A percentile compares a stretch with the other conserved stretches of the same genome.
These are phyloP conservation scores for Ellobium chinense DNA, from an alignment of 2,888 invertebrate genomes.

Conservation along the genomic window DNA sequence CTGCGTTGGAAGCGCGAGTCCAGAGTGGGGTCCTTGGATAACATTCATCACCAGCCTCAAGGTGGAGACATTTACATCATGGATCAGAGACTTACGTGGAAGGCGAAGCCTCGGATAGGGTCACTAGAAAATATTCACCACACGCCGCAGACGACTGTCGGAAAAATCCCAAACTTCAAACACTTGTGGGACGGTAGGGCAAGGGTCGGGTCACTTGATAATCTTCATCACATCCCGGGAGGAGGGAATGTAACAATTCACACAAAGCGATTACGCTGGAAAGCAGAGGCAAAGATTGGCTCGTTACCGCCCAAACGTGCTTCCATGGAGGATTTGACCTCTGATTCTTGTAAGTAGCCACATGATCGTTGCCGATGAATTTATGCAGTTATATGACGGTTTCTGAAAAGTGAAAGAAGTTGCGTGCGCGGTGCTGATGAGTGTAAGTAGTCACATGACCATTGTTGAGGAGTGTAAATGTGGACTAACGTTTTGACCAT, in stretches of 20 bases:
- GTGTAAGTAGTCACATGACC: too few species aligned
- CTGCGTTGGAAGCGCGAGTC: slow-evolving; percentile 61
- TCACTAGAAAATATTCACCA: slow-evolving; percentile 92
- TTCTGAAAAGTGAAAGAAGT: too few species aligned
- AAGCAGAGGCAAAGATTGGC: slow-evolving; percentile 59
- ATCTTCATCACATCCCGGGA: slow-evolving; percentile 57
- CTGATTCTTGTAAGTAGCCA: neutral
- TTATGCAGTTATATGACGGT: too few species aligned
- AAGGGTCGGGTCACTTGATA: slow-evolving; percentile 62
- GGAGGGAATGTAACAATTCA: slow-evolving; percentile 59
- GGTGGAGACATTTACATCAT: slow-evolving; percentile 63
- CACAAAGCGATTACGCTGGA: slow-evolving; percentile 57
- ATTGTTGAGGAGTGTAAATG: too few species aligned
- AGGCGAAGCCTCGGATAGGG: slow-evolving; percentile 91
- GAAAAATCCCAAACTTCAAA: slow-evolving; percentile 56
- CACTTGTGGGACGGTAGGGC: slow-evolving; percentile 84
- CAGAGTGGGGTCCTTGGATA: slow-evolving; percentile 65
- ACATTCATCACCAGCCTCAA: slow-evolving; percentile 58
- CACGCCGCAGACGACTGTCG: slow-evolving; percentile 82
- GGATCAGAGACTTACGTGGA: slow-evolving; percentile 78
- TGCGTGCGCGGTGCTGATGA: too few species aligned
- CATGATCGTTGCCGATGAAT: too few species aligned
- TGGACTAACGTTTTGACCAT: too few species aligned
- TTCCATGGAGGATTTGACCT: neutral
- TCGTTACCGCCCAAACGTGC: slow-evolving; percentile 44